A percentile compares a stretch with the other conserved stretches of the same genome.
These are phyloP conservation scores for Mohoua ochrocephala DNA, from an alignment of 2,113 vertebrate species.

Conservation along the genomic window DNA sequence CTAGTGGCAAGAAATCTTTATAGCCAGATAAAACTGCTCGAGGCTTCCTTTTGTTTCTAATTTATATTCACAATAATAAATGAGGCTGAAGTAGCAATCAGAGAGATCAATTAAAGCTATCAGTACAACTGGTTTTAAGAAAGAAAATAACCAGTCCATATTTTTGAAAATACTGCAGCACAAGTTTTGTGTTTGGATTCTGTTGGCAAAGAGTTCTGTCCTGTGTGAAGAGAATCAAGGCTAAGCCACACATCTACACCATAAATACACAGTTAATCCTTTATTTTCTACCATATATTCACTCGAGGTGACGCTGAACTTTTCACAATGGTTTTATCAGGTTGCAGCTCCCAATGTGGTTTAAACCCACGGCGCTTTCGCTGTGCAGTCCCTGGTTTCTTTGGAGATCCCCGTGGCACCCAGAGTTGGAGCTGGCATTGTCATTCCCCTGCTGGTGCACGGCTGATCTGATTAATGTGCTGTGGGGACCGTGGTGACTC, in stretches of 20 bases:
- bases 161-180: not conserved
- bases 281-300: not conserved
- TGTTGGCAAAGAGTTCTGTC: not conserved
- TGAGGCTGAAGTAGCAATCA: not conserved
- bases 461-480: not conserved
- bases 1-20: not conserved
- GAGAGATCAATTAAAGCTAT: not conserved
- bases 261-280: not conserved
- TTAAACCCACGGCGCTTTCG: not conserved
- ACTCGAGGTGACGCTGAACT: not conserved
- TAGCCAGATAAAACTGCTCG: not conserved
- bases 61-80: not conserved
- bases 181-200: not conserved
- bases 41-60: not conserved
- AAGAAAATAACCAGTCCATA: not conserved
- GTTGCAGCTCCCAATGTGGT: not conserved
- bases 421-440: not conserved
- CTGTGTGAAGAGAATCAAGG: not conserved
- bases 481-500: not conserved
- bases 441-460: not conserved
- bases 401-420: not conserved
- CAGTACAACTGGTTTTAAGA: not conserved
- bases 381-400: not conserved
- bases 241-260: not conserved
- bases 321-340: not conserved